These are phyloP conservation scores for Amia ocellicauda DNA, from an alignment of 2,113 vertebrate genomes.

Conservation along the genomic window DNA sequence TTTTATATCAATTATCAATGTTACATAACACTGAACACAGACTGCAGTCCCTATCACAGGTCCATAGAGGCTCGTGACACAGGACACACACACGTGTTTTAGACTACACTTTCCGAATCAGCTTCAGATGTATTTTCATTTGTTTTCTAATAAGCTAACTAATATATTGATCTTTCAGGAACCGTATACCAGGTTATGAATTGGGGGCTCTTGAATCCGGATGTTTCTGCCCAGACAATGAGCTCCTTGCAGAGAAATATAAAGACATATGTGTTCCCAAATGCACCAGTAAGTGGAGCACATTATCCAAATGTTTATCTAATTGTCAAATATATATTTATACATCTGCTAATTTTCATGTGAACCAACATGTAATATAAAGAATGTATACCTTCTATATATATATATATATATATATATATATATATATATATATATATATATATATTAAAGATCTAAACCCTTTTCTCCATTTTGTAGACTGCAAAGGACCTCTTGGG, in stretches of 20 bases:
- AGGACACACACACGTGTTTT: no score
- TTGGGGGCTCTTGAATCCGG: conserved; percentile 22
- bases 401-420: no score
- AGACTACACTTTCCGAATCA: no score
- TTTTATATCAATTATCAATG: no score
- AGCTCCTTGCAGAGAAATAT: conserved; percentile 39
- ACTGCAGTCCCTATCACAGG: no score
- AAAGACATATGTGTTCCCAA: conserved; percentile 43
- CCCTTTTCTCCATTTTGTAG: conserved; percentile 30
- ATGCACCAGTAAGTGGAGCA: conserved; percentile 52
- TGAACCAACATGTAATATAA: no score
- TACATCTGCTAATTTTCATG: no score
- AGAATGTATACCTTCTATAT: not conserved
- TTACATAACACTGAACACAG: no score
- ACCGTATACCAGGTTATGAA: not conserved
- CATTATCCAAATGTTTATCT: no score
- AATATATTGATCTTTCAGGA: conserved; percentile 19
- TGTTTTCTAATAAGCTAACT: no score
- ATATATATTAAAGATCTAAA: not conserved
- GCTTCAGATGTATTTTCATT: no score
- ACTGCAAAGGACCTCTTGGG: conserved; percentile 55
- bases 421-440: not conserved
- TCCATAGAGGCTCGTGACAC: no score
- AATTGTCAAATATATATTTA: not conserved
- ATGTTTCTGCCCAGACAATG: conserved; percentile 54